phyloP scores from a whole-genome alignment of 1,140 invertebrate species.

The Lineus longissimus region DNA sequence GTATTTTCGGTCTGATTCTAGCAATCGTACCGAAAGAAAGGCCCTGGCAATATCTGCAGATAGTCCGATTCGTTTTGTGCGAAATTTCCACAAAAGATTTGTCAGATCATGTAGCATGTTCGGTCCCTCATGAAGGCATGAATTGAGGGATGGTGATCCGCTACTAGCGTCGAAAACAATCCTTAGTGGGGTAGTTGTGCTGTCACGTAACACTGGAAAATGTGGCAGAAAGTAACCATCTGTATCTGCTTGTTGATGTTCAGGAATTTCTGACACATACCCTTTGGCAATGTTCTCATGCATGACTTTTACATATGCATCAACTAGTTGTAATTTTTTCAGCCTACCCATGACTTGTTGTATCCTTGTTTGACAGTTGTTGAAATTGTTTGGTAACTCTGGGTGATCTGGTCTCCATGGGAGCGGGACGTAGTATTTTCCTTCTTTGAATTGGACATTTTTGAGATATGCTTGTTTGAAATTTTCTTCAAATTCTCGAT shows the following conservation, averaged over 20 bases:
- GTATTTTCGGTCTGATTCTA: background rate
- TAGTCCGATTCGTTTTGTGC: background rate
- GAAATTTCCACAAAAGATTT: background rate
- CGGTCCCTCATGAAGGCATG: background rate
- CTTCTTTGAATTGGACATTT: background rate
- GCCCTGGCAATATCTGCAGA: background rate
- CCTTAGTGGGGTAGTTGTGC: too few relatives aligned
- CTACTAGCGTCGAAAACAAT: background rate
- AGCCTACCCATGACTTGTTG: background rate
- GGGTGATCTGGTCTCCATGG: background rate
- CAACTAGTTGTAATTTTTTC: background rate
- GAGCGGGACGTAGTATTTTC: too few relatives aligned
- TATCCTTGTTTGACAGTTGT: background rate
- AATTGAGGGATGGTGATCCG: background rate
- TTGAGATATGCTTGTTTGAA: background rate
- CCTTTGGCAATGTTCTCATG: background rate
- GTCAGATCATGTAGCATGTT: background rate
- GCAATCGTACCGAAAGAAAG: too few relatives aligned
- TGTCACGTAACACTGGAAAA: background rate
- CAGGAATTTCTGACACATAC: background rate
- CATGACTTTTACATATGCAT: background rate
- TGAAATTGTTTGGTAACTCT: background rate
- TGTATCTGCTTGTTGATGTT: background rate
- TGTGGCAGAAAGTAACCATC: background rate
- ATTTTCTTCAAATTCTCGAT: background rate